Evolutionary conservation across 2,888 invertebrate genomes (phyloP).

Genomic region (Hyposoter didymator): DNA sequence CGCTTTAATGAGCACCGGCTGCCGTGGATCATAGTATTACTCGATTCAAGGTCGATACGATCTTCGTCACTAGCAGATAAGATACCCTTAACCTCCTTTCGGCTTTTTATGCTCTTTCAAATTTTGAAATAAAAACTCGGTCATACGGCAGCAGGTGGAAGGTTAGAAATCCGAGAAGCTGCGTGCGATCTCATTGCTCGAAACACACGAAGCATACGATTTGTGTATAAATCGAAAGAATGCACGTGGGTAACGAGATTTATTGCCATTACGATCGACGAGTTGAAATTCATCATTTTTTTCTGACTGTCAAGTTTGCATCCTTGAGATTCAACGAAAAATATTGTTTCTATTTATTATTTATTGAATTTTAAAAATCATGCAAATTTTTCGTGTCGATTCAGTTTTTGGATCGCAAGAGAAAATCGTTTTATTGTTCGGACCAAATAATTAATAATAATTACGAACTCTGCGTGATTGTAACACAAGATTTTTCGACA

Average conservation of each 20-base stretch:
- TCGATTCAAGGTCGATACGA: constrained; percentile 54
- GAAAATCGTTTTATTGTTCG: too few relatives aligned
- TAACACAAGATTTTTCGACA: too few relatives aligned
- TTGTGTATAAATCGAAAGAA: not conserved
- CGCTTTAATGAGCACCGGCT: not conserved
- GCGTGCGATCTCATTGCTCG: not conserved
- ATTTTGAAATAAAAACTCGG: constrained; percentile 48
- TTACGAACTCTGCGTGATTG: too few relatives aligned
- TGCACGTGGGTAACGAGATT: not conserved
- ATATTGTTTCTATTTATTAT: too few relatives aligned
- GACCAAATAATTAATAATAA: too few relatives aligned
- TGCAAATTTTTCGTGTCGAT: too few relatives aligned
- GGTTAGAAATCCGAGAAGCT: constrained; percentile 16
- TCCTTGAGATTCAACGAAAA: too few relatives aligned
- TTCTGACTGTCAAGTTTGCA: not conserved
- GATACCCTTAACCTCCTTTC: constrained; percentile 47
- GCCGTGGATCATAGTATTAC: not conserved
- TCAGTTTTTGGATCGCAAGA: too few relatives aligned
- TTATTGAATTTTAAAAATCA: too few relatives aligned
- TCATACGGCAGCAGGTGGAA: constrained; percentile 54
- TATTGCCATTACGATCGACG: not conserved
- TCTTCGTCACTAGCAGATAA: constrained; percentile 4
- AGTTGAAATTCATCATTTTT: not conserved
- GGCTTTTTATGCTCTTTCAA: not conserved
- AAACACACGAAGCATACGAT: not conserved